These are phyloP conservation scores for Andricus quercusramuli DNA, from an alignment of 2,888 invertebrate genomes.

Conservation along the genomic window DNA sequence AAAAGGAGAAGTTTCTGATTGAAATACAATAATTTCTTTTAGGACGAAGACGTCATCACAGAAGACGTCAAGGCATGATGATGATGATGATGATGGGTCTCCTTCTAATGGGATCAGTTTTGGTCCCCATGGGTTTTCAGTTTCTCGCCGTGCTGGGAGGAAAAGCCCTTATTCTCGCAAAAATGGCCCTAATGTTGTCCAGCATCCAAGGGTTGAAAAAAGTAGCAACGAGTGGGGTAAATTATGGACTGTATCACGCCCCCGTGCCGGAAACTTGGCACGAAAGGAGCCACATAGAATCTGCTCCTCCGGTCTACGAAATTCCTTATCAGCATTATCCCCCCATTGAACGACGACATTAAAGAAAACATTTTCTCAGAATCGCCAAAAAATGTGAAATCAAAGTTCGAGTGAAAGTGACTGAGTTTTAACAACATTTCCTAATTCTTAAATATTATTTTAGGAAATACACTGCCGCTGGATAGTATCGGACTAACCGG, in stretches of 20 bases:
- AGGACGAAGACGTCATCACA: slow-evolving; percentile 79
- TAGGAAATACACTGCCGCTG: neutral
- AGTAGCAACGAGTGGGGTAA: slow-evolving; percentile 86
- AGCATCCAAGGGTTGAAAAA: slow-evolving; percentile 90
- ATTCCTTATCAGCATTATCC: slow-evolving; percentile 36
- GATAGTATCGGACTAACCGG: too few species aligned
- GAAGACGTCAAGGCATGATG: slow-evolving; percentile 85
- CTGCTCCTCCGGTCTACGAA: neutral
- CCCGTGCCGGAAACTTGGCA: slow-evolving; percentile 78
- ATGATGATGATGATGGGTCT: slow-evolving; percentile 90
- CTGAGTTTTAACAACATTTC: neutral
- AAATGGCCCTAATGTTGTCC: slow-evolving; percentile 89
- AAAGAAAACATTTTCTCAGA: neutral
- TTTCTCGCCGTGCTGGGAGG: slow-evolving; percentile 90
- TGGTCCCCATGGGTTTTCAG: slow-evolving; percentile 91
- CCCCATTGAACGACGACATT: slow-evolving; percentile 8
- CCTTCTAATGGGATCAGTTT: slow-evolving; percentile 87
- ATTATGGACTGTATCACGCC: slow-evolving; percentile 87
- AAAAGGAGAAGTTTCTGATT: too few species aligned
- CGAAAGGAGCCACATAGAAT: slow-evolving; percentile 72
- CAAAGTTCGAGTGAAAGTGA: neutral
- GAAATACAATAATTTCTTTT: neutral
- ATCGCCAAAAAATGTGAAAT: neutral
- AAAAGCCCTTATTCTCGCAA: slow-evolving; percentile 88
- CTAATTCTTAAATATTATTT: neutral